Base-by-base conservation (phyloP, 2,888 invertebrate species). In the Tricholauxania praeusta region DNA sequence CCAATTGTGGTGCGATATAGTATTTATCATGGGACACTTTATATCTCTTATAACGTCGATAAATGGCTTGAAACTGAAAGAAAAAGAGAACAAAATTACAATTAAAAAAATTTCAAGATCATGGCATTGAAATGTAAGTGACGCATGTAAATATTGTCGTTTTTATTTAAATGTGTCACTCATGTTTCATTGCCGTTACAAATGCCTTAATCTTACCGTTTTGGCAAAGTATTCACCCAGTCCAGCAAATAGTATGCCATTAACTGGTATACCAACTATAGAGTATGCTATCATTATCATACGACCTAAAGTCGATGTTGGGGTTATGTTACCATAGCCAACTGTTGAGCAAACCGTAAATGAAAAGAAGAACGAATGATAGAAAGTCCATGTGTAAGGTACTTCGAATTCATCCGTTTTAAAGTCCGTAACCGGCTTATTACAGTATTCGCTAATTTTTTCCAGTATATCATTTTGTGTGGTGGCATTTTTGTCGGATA, bases 311-410 rank as follows among this genome's bases (percentile, higher is more conserved):
- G 91, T 91, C 1, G 94, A 94, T 0, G 94, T 93, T 0, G 97
- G 96, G 0, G 95, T 92, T 82, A 97, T 89, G 86, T 97, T 96
- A 64, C 97, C 97, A 86, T 96, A 97, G 64, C 96, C 97, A 79
- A 97, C 95, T 8, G 96, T 97, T 83, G 95, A 96, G 83, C 96
- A 94, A 67, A 96, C 95, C 17, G 96, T 96, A 80, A 96, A 93
- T 6, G 96, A 93, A 86, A 96, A 96, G 88, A 96, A 96, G 83
- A 96, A 92, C 1, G 96, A 93, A 87, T 96, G 96, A 86, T 96
- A 96, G 87, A 94, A 96, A 82, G 94, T 95, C 96, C 96, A 97
- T 82, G 90, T 91, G 74, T 90, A 89, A 0, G 91, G 91, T 10
- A 89, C 88, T 51, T 92, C 91, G 12, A 87, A 89, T 69, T 91